These are phyloP conservation scores for Paratilapia polleni DNA, from an alignment of 2,113 vertebrate genomes.

Conservation along the genomic window DNA sequence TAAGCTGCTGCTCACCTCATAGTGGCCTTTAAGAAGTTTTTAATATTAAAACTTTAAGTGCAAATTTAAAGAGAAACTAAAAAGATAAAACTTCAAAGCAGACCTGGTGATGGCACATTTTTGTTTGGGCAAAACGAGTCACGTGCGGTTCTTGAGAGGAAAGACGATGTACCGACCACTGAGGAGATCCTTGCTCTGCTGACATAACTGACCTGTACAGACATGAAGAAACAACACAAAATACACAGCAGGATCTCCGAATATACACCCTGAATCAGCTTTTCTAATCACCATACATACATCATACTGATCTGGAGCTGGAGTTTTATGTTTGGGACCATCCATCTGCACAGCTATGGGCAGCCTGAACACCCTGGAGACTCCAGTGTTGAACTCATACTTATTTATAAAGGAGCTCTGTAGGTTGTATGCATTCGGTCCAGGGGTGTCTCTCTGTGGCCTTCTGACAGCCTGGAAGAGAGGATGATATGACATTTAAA, in stretches of 20 bases:
- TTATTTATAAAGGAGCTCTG: conserved; percentile 72
- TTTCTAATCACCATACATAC: conserved; percentile 61
- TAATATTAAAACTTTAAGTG: background rate
- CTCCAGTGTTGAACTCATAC: conserved; percentile 80
- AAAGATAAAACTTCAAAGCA: background rate
- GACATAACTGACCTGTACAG: conserved; percentile 66
- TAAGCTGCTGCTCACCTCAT: conserved; percentile 70
- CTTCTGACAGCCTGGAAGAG: conserved; percentile 57
- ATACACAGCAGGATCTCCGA: background rate
- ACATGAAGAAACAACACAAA: background rate
- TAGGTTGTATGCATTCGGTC: conserved; percentile 79
- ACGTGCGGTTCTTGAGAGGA: conserved; percentile 78
- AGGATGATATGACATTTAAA: background rate
- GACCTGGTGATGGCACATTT: conserved; percentile 76
- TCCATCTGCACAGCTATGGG: conserved; percentile 70
- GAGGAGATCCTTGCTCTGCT: conserved; percentile 67
- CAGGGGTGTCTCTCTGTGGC: conserved; percentile 69
- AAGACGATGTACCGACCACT: conserved; percentile 68
- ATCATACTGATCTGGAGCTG: conserved; percentile 84
- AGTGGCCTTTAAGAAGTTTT: conserved; percentile 76
- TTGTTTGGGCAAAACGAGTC: background rate
- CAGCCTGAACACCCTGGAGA: conserved; percentile 81
- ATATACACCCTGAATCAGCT: background rate
- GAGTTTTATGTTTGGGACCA: conserved; percentile 63
- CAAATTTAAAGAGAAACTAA: background rate